Percentiles rank a stretch among this genome's conserved stretches.
These are phyloP conservation scores for Origma solitaria DNA, from an alignment of 2,113 vertebrate genomes.

Conservation along the genomic window DNA sequence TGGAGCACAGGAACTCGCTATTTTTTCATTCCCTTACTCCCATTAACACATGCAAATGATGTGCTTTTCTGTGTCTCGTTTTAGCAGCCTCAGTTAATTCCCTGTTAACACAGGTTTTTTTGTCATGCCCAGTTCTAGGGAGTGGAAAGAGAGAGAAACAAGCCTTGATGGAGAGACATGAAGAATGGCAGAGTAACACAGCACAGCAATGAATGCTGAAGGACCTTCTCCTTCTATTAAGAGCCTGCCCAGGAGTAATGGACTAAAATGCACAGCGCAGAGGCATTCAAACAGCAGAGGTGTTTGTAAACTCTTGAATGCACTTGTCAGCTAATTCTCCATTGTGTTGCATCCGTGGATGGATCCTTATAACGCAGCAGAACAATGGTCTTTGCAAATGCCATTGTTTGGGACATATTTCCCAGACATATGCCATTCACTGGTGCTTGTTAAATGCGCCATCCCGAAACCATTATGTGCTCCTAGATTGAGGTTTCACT, in stretches of 20 bases:
- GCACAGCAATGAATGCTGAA: neutral
- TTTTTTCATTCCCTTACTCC: neutral
- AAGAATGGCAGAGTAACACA: neutral
- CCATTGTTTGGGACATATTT: neutral
- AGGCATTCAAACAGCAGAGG: neutral
- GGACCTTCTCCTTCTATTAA: neutral
- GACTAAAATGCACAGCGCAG: neutral
- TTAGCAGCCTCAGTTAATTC: neutral
- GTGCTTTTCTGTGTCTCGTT: neutral
- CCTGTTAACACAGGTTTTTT: neutral
- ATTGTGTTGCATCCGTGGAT: neutral
- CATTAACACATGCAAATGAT: slow-evolving; percentile 33
- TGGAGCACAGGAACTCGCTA: neutral
- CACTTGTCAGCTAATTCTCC: neutral
- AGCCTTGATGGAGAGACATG: neutral
- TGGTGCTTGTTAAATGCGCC: slow-evolving; percentile 34
- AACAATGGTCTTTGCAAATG: neutral
- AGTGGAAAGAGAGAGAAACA: neutral
- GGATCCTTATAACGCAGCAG: neutral
- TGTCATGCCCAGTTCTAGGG: neutral
- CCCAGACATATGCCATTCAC: slow-evolving; percentile 40
- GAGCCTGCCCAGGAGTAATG: neutral
- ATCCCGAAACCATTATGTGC: slow-evolving; percentile 33
- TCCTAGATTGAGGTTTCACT: neutral
- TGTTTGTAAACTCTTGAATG: neutral